These are phyloP conservation scores for Celastrina argiolus DNA, from an alignment of 2,888 invertebrate species.

Conservation along the genomic window DNA sequence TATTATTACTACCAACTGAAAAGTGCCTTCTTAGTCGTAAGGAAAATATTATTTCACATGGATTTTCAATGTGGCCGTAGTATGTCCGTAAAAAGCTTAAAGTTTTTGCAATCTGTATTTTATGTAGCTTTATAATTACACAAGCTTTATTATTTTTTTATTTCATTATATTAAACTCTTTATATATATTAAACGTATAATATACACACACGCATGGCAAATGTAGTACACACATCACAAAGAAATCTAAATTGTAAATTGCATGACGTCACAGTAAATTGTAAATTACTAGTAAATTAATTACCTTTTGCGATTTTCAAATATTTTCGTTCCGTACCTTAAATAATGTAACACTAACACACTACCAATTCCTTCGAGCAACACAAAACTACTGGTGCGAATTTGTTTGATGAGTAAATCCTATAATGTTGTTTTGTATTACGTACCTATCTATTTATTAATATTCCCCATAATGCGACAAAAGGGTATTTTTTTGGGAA, in stretches of 20 bases:
- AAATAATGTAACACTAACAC: neutral
- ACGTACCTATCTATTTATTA: neutral
- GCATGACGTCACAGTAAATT: neutral
- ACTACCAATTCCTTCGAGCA: neutral
- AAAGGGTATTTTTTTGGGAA: neutral
- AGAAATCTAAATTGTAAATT: neutral
- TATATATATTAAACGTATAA: neutral
- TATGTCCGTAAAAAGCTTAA: no score
- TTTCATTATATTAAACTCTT: no score
- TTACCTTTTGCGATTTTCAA: constrained; percentile 3
- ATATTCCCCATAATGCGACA: neutral
- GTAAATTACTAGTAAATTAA: no score
- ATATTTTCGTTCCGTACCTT: neutral
- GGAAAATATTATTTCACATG: no score
- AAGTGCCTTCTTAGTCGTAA: no score
- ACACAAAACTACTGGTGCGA: neutral
- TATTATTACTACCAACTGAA: no score
- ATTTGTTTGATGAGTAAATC: neutral
- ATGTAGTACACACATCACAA: neutral
- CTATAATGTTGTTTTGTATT: neutral
- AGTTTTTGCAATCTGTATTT: no score
- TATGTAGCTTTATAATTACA: no score
- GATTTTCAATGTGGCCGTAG: no score
- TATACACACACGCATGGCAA: neutral
- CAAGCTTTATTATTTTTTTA: no score